A percentile compares a stretch with the other conserved stretches of the same genome.
Evolutionary conservation across 1,140 invertebrate species (phyloP).

Genomic region (Euwallacea similis): DNA sequence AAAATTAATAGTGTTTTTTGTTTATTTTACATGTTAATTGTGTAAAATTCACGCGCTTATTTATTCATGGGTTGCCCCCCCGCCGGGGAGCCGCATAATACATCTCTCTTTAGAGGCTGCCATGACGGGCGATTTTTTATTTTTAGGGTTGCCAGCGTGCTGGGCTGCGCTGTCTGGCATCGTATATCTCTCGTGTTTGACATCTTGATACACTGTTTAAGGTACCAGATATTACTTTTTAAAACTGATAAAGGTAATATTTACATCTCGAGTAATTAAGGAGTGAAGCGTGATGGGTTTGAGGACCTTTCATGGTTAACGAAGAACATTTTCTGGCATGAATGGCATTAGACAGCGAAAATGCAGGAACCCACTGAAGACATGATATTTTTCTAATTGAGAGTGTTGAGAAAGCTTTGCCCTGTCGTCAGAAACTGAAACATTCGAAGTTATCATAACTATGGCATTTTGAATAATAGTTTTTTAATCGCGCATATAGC

Average conservation of each 20-base stretch:
- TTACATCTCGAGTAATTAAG: conserved; percentile 32
- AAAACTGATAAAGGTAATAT: conserved; percentile 32
- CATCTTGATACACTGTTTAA: conserved; percentile 48
- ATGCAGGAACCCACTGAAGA: no score
- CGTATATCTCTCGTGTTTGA: conserved; percentile 49
- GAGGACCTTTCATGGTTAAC: no score
- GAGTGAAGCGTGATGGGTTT: background rate
- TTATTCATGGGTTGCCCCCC: conserved; percentile 53
- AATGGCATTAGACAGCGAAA: no score
- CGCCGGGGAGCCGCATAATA: conserved; percentile 49
- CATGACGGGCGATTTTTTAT: conserved; percentile 42
- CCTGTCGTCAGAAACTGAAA: no score
- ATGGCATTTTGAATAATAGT: no score
- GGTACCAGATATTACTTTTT: conserved; percentile 36
- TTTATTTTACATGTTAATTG: conserved; percentile 55
- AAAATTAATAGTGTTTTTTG: conserved; percentile 54
- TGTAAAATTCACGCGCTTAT: conserved; percentile 55
- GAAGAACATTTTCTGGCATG: no score
- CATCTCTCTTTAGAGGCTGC: conserved; percentile 49
- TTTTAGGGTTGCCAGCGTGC: conserved; percentile 39
- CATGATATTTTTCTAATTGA: no score
- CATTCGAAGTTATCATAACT: no score
- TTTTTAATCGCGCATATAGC: no score
- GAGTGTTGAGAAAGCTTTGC: no score
- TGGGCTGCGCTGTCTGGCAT: conserved; percentile 39